Percentiles rank a stretch among this genome's conserved stretches.
Evolutionary conservation across 2,888 invertebrate species (phyloP).

Genomic region (Noctua janthina): DNA sequence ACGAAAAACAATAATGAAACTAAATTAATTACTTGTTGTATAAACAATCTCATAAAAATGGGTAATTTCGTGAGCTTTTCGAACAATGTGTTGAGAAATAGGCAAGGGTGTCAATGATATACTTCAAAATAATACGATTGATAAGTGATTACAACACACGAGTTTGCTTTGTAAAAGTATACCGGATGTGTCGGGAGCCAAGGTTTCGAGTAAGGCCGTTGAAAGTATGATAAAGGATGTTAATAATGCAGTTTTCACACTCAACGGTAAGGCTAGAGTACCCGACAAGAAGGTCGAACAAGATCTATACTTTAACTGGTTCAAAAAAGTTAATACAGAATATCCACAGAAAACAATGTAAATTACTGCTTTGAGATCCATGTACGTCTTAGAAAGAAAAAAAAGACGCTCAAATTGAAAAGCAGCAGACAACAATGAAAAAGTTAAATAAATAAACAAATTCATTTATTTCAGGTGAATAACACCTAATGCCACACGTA

Average conservation of each 20-base stretch:
- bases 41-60: constrained; percentile 47
- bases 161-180: constrained; percentile 51
- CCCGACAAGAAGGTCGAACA: not conserved
- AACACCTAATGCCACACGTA: no score
- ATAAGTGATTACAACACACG: constrained; percentile 33
- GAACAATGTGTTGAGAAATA: constrained; percentile 34
- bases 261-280: not conserved
- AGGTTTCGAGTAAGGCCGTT: constrained; percentile 46
- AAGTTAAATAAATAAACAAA: not conserved
- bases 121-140: constrained; percentile 44
- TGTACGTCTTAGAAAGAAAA: not conserved
- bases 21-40: constrained; percentile 24
- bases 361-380: not conserved
- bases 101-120: constrained; percentile 44
- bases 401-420: not conserved
- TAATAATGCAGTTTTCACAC: constrained; percentile 24
- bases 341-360: not conserved
- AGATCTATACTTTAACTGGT: not conserved
- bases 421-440: not conserved
- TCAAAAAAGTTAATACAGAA: not conserved
- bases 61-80: constrained; percentile 11
- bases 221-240: constrained; percentile 44
- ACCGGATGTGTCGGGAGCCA: constrained; percentile 57
- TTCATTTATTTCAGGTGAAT: no score
- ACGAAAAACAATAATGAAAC: constrained; percentile 25